phyloP scores from a whole-genome alignment of 2,113 vertebrate species.

The Gambusia affinis region DNA sequence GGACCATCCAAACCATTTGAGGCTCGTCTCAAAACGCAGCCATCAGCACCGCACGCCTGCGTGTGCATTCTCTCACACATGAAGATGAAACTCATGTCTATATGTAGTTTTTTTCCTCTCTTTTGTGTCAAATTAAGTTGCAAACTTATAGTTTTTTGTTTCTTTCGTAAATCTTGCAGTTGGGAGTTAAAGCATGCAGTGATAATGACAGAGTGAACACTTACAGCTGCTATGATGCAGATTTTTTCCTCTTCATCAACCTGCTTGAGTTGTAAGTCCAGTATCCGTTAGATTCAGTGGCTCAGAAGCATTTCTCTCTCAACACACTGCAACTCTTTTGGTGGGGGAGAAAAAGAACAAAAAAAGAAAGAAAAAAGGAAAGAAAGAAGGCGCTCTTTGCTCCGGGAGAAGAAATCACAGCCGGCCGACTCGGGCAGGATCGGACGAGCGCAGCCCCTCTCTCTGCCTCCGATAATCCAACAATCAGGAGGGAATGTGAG shows the following conservation, averaged over 20 bases:
- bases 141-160: not conserved
- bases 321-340: conserved; percentile 31
- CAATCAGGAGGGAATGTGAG: conserved; percentile 13
- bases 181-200: not conserved
- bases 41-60: conserved; percentile 50
- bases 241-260: conserved; percentile 70
- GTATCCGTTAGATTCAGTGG: conserved; percentile 6
- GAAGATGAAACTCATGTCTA: not conserved
- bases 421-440: conserved; percentile 33
- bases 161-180: not conserved
- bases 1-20: conserved; percentile 55
- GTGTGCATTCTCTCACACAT: conserved; percentile 13
- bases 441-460: not conserved
- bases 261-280: conserved; percentile 59
- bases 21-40: conserved; percentile 33
- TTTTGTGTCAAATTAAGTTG: not conserved
- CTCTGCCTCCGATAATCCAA: conserved; percentile 57
- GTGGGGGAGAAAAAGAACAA: conserved; percentile 2
- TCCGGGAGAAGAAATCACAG: conserved; percentile 24
- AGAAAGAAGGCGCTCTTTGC: conserved; percentile 24
- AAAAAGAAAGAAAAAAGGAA: not conserved
- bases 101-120: not conserved
- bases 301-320: conserved; percentile 30
- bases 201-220: conserved; percentile 26
- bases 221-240: conserved; percentile 55